Evolutionary conservation across 2,888 invertebrate species (phyloP), one percentile per base, ranked within the genome.

Genomic region (Lagria hirta): DNA sequence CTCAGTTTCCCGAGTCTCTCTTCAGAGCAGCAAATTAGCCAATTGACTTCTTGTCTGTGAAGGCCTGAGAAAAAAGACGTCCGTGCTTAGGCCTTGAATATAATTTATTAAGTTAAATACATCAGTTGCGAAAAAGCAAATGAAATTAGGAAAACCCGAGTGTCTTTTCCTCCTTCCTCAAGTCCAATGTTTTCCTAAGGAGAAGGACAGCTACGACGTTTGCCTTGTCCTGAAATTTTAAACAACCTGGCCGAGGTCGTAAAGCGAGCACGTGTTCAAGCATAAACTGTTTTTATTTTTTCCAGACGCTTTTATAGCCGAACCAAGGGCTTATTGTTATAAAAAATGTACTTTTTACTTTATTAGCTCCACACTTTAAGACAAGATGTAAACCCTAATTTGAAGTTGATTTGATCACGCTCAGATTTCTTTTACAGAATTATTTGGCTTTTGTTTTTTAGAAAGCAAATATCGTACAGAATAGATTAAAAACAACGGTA

Each of bases 241-340:
- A 61, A 61, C 56, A 57, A 57, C 40, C 55, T 56, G 57, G 49
- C 47, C 49, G 46, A n/a, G 48, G 59, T 55, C 55, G 55, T 62
- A 62, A 62, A 62, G 53, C 50, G 53, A 55, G 59, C 61, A 58
- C 61, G 58, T 62, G 61, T 57, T 59, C 54, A 51, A 41, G 60
- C 60, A 62, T 62, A 61, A 62, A 62, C 57, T 61, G 60, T 58
- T 62, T 62, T 61, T 60, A 58, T 61, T 62, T 60, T 59, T 60
- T 49, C 52, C 53, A 55, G 51, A 53, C 54, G 41, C 49, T 44
- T 54, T 54, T 52, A 56, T 53, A 52, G 49, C 50, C 38, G 15
- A 20, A 24, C 36, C 46, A 49, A 44, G 30, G 51, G 48, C 49
- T 51, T 54, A 49, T 54, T 54, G 49, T 53, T 53, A 51, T 53